Percentiles rank a stretch among this genome's conserved stretches.
These are phyloP conservation scores for Propsilocerus akamusi DNA, from an alignment of 1,140 invertebrate species.

Conservation along the genomic window DNA sequence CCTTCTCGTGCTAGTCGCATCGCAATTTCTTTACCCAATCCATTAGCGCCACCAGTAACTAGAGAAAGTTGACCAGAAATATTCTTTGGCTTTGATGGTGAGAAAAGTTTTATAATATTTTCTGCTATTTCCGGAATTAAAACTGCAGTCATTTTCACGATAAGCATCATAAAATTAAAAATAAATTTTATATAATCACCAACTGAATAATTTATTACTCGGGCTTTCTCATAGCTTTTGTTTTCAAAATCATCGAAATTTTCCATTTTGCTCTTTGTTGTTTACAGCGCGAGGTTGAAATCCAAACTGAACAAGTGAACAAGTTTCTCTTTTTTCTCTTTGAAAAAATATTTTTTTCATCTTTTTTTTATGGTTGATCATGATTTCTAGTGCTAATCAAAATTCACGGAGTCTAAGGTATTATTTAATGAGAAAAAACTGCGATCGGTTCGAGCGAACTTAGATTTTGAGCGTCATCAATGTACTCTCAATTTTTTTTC, in stretches of 20 bases:
- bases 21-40: conserved; percentile 21
- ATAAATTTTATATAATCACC: background rate
- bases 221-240: background rate
- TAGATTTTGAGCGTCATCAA: no score
- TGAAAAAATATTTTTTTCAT: no score
- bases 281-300: no score
- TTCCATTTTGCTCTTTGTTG: no score
- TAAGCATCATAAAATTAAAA: background rate
- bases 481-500: no score
- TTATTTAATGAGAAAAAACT: no score
- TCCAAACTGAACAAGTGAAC: no score
- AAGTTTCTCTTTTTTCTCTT: no score
- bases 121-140: background rate
- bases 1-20: conserved; percentile 18
- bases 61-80: background rate
- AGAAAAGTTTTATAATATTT: background rate
- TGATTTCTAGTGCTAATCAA: no score
- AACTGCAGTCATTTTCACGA: background rate
- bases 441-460: no score
- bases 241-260: conserved; percentile 1
- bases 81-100: background rate
- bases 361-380: no score
- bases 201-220: background rate
- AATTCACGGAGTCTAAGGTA: no score
- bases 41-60: conserved; percentile 22